Percentiles rank a stretch among this genome's conserved stretches.
phyloP scores from a whole-genome alignment of 2,113 vertebrate species.

The Spilogale gracilis region DNA sequence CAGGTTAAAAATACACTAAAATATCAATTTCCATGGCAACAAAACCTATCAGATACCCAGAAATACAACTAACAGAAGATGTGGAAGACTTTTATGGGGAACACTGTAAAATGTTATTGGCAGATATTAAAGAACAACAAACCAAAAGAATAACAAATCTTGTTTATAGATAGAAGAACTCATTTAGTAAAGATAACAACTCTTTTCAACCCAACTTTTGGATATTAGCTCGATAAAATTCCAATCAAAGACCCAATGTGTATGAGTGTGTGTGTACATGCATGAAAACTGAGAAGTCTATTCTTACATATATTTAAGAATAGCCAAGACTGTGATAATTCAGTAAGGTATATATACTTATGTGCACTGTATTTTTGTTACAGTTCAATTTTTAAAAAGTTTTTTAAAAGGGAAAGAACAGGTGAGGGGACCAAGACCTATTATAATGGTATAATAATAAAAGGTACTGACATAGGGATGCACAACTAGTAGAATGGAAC shows the following conservation, averaged over 20 bases:
- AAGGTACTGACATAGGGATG: neutral
- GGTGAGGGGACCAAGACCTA: neutral
- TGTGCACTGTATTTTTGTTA: neutral
- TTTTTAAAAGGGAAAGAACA: neutral
- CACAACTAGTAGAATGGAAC: no score
- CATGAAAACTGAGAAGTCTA: neutral
- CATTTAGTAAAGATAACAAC: neutral
- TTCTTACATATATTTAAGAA: neutral
- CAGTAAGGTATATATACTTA: neutral
- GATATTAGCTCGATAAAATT: slow-evolving; percentile 3
- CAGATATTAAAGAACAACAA: neutral
- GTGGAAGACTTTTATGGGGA: neutral
- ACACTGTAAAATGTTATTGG: slow-evolving; percentile 23
- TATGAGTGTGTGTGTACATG: neutral
- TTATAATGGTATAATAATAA: neutral
- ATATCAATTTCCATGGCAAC: neutral
- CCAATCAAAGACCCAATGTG: neutral
- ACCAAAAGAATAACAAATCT: slow-evolving; percentile 32
- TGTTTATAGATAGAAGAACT: slow-evolving; percentile 7
- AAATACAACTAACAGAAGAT: slow-evolving; percentile 8
- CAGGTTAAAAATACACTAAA: neutral
- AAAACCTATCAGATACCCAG: neutral
- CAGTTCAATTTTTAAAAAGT: neutral
- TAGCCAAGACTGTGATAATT: neutral
- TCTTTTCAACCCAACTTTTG: slow-evolving; percentile 39